A percentile compares a stretch with the other conserved stretches of the same genome.
phyloP scores from a whole-genome alignment of 2,797 vertebrate species.

The Micrastur ruficollis region DNA sequence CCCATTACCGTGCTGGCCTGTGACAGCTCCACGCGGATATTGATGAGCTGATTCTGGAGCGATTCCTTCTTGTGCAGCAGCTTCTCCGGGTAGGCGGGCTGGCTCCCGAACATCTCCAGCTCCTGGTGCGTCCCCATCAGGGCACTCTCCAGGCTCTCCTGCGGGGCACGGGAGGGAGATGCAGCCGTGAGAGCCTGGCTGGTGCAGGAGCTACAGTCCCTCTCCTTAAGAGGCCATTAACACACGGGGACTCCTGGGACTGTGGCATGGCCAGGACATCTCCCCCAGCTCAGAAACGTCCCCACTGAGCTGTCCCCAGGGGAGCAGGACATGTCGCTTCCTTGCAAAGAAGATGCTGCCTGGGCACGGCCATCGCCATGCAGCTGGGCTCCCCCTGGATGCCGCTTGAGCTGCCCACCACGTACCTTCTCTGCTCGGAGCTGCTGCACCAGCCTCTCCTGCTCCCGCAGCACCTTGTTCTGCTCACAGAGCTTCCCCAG shows the following conservation, averaged over 20 bases:
- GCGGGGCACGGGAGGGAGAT: neutral
- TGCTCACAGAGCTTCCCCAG: constrained; percentile 92
- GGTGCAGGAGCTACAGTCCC: neutral
- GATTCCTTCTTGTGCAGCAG: constrained; percentile 91
- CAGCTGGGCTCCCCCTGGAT: neutral
- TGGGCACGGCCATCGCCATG: rapidly evolving
- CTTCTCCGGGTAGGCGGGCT: constrained; percentile 85
- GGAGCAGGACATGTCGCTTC: rapidly evolving
- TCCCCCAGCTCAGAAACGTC: neutral
- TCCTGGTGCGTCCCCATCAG: constrained; percentile 93
- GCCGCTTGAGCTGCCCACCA: neutral
- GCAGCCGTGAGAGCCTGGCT: neutral
- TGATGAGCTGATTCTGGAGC: constrained; percentile 93
- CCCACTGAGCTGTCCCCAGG: neutral
- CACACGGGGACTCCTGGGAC: rapidly evolving
- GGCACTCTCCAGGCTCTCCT: constrained; percentile 93
- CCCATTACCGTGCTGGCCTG: constrained; percentile 88
- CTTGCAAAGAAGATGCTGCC: neutral
- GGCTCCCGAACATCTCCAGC: constrained; percentile 89
- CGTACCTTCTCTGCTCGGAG: constrained; percentile 91
- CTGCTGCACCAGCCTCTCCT: constrained; percentile 89
- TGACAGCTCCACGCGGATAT: constrained; percentile 92
- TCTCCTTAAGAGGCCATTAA: neutral
- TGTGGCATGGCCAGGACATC: neutral
- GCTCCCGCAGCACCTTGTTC: constrained; percentile 88